These are phyloP conservation scores for Muscina levida DNA, from an alignment of 2,888 invertebrate species.

Conservation along the genomic window DNA sequence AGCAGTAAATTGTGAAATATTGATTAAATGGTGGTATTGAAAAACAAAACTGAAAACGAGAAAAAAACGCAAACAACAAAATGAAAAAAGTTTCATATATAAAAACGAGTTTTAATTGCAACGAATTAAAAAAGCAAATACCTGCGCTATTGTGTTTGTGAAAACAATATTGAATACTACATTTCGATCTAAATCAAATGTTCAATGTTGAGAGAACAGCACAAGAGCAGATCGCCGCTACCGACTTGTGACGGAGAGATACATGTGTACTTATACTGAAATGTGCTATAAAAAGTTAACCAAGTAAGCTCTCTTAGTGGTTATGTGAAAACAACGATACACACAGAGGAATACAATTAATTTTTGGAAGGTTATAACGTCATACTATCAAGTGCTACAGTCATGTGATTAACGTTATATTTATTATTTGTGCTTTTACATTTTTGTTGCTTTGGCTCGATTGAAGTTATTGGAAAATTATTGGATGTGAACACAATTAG, in stretches of 20 bases:
- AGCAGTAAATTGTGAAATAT: neutral
- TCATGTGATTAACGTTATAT: slow-evolving; percentile 27
- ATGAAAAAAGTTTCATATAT: neutral
- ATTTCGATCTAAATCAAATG: neutral
- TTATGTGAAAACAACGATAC: too few species aligned
- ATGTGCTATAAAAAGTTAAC: neutral
- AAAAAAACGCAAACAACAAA: slow-evolving; percentile 3
- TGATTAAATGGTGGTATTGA: neutral
- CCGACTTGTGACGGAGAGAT: too few species aligned
- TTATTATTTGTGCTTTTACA: slow-evolving; percentile 7
- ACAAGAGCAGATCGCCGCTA: neutral
- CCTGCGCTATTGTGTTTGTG: neutral
- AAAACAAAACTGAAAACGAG: neutral
- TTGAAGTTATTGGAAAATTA: slow-evolving; percentile 7
- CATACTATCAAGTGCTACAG: slow-evolving; percentile 1
- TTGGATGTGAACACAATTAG: neutral
- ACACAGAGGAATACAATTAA: slow-evolving; percentile 1
- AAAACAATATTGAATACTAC: too few species aligned
- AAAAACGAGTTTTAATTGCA: slow-evolving; percentile 56
- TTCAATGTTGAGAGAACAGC: slow-evolving; percentile 14
- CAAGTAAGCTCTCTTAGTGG: neutral
- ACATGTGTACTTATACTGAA: slow-evolving; percentile 28
- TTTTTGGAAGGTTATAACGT: slow-evolving; percentile 29
- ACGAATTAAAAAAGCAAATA: slow-evolving; percentile 17
- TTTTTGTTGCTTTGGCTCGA: slow-evolving; percentile 3